Evolutionary conservation across 2,888 invertebrate species (phyloP).

Genomic region (Dione vanillae): DNA sequence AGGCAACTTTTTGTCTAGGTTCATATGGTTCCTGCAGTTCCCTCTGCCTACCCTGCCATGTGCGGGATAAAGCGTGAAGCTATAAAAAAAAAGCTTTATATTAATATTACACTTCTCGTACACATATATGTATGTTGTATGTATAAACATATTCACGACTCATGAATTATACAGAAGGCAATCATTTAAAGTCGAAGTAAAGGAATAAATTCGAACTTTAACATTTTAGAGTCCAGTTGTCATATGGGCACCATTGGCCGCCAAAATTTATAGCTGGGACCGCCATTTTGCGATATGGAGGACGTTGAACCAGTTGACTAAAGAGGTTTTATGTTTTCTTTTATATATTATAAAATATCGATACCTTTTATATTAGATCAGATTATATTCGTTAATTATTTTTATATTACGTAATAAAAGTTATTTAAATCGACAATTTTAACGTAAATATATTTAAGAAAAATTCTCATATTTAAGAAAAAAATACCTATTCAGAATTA

Average conservation of each 20-base stretch:
- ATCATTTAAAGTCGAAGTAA: constrained; percentile 9
- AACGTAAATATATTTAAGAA: not conserved
- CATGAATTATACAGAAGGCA: constrained; percentile 14
- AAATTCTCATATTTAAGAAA: too few relatives aligned
- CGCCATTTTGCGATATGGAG: constrained; percentile 48
- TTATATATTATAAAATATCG: constrained; percentile 12
- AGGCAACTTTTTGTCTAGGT: too few relatives aligned
- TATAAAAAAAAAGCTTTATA: too few relatives aligned
- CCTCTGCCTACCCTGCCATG: too few relatives aligned
- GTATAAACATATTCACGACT: not conserved
- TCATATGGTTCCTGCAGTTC: too few relatives aligned
- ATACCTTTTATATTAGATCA: not conserved
- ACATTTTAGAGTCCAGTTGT: constrained; percentile 57
- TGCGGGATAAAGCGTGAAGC: too few relatives aligned
- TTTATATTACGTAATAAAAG: not conserved
- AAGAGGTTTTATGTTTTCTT: constrained; percentile 37
- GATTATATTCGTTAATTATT: not conserved
- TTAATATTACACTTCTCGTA: not conserved
- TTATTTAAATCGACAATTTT: not conserved
- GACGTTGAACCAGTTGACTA: constrained; percentile 47
- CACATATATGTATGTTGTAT: not conserved
- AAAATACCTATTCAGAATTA: not conserved
- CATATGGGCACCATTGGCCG: constrained; percentile 59
- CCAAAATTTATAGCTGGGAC: constrained; percentile 64
- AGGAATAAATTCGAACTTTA: constrained; percentile 41